These are phyloP conservation scores for Macropis europaea DNA, from an alignment of 2,888 invertebrate genomes.

Conservation along the genomic window DNA sequence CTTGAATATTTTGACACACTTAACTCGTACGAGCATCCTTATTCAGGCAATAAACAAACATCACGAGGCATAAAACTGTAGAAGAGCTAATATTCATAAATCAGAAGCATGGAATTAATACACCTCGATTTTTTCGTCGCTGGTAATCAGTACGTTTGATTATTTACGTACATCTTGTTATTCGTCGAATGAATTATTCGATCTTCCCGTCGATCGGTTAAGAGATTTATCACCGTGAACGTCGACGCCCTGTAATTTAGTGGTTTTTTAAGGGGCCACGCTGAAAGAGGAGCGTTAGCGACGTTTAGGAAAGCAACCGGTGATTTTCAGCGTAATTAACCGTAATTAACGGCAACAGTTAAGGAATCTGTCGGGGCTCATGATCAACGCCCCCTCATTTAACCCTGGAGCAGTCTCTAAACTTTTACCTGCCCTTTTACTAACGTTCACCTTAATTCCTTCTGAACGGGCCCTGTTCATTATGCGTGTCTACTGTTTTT, in stretches of 20 bases:
- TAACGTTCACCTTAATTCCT: constrained; percentile 2
- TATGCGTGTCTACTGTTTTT: not conserved
- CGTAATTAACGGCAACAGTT: constrained; percentile 66
- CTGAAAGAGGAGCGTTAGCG: constrained; percentile 52
- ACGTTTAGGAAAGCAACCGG: constrained; percentile 62
- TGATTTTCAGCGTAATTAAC: constrained; percentile 64
- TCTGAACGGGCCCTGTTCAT: constrained; percentile 18
- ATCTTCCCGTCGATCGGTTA: constrained; percentile 43
- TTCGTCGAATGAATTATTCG: constrained; percentile 47
- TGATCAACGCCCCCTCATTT: constrained; percentile 65
- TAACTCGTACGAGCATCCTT: no score
- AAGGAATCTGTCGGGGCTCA: constrained; percentile 61
- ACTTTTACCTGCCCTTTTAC: constrained; percentile 4
- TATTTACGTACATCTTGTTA: constrained; percentile 28
- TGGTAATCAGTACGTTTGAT: constrained; percentile 33
- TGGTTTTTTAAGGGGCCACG: constrained; percentile 23
- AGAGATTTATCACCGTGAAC: constrained; percentile 54
- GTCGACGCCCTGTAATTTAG: constrained; percentile 55
- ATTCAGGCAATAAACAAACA: no score
- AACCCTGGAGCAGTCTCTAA: constrained; percentile 40
- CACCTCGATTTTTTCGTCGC: constrained; percentile 17
- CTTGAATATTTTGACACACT: no score
- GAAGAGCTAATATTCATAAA: no score
- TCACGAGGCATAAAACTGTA: no score
- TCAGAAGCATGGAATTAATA: constrained; percentile 15